Base-by-base conservation (phyloP, 1,140 invertebrate genomes). In the Drosophila pseudoananassae region DNA sequence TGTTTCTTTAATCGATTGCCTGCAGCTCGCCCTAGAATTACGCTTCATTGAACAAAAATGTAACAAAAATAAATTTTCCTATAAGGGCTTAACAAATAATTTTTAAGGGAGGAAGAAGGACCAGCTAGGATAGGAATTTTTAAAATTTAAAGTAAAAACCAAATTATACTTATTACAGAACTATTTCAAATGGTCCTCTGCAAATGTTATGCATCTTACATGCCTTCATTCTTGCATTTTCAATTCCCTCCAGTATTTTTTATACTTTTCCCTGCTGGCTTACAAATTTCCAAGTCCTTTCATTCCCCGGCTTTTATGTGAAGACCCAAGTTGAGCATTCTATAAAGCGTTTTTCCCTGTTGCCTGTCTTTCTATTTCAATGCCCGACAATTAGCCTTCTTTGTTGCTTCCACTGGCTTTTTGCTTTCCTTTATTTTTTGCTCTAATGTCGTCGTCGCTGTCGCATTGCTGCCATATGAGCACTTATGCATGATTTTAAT, bases 401-500 rank as follows among this genome's bases (percentile, higher is more conserved):
- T 69, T 60, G 50, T 40, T 55, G 51, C 33, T 10, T 36, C 33
- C 10, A 10, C 10, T 12, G 33, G 12, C 33, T 36, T 36, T 36
- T 49, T 64, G 65, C 43, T 57, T 20, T 76, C 52, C 31, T 45
- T 14, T 10, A 52, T n/a, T 17, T 58, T 47, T 55, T 29, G 40
- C 25, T 50, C 25, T 65, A 56, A 36, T 58, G 72, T 59, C 56
- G 63, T 76, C 63, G 43, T 54, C 61, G 38, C 60, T 71, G 82
- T 87, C 78, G 78, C 65, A 78, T 78, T 88, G 83, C 78, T 76
- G 75, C 68, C 79, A 88, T 61, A 76, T 83, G 66, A 90, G 87
- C 78, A 88, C 87, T 90, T 90, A 90, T 87, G 80, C 87, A 87
- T 90, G 87, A 90, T 87, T 90, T 90, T 90, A 90, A 90, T 90